phyloP scores from a whole-genome alignment of 2,113 vertebrate genomes.

The Euleptes europaea region DNA sequence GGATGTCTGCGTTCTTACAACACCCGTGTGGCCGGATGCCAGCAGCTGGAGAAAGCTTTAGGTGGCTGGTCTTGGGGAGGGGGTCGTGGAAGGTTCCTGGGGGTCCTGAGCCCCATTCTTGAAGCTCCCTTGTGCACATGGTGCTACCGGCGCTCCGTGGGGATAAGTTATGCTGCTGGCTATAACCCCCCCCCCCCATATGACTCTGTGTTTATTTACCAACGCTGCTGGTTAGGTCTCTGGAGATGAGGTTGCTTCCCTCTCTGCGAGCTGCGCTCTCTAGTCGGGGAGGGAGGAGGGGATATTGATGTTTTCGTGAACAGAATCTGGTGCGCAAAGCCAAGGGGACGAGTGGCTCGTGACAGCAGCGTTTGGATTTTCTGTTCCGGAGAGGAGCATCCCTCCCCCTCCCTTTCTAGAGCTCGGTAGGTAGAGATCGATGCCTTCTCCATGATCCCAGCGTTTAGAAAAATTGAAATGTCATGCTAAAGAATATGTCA shows the following conservation, averaged over 20 bases:
- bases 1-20: no score
- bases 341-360: fast-evolving
- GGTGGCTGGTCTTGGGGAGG: background rate
- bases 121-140: background rate
- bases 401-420: background rate
- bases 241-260: slow-evolving; percentile 6
- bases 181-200: background rate
- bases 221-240: slow-evolving; percentile 20
- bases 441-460: background rate
- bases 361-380: no score
- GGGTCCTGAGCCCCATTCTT: no score
- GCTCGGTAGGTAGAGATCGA: background rate
- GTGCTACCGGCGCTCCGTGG: fast-evolving
- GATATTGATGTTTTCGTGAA: background rate
- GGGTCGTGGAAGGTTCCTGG: no score
- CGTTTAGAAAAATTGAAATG: no score
- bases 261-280: background rate
- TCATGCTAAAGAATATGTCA: no score
- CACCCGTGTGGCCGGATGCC: no score
- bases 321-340: fast-evolving
- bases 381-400: background rate
- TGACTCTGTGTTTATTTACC: slow-evolving; percentile 26
- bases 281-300: background rate
- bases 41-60: no score
- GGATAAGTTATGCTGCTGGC: background rate